These are phyloP conservation scores for Patella caerulea DNA, from an alignment of 2,888 invertebrate species.

Conservation along the genomic window DNA sequence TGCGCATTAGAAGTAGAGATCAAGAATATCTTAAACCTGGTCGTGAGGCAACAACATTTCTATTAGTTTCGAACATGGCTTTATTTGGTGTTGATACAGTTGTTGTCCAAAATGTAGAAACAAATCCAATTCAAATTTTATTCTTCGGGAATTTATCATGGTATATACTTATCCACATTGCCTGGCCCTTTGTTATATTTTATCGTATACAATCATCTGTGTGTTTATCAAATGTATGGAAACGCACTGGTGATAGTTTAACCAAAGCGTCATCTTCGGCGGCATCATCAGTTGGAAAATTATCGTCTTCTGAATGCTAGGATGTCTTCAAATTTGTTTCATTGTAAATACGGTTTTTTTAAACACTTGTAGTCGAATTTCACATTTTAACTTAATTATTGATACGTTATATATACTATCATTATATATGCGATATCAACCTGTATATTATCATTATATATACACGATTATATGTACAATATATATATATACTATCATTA, in stretches of 20 bases:
- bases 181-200: background rate
- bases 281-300: background rate
- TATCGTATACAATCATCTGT: background rate
- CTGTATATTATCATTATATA: too few relatives aligned
- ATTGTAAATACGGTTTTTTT: too few relatives aligned
- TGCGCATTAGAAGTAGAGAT: background rate
- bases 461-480: too few relatives aligned
- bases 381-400: too few relatives aligned
- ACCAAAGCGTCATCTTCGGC: background rate
- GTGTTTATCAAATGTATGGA: constrained; percentile 1
- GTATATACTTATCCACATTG: background rate
- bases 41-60: background rate
- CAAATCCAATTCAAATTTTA: background rate
- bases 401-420: too few relatives aligned
- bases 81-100: background rate
- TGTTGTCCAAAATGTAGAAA: background rate
- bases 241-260: background rate
- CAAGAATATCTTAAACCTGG: background rate
- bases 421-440: too few relatives aligned
- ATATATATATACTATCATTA: too few relatives aligned
- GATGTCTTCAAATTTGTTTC: background rate
- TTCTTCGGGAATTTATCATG: background rate
- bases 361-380: too few relatives aligned
- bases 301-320: constrained; percentile 1
- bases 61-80: background rate